Percentiles rank a stretch among this genome's conserved stretches.
phyloP scores from a whole-genome alignment of 1,140 invertebrate species.

The Drosophila mojavensis region DNA sequence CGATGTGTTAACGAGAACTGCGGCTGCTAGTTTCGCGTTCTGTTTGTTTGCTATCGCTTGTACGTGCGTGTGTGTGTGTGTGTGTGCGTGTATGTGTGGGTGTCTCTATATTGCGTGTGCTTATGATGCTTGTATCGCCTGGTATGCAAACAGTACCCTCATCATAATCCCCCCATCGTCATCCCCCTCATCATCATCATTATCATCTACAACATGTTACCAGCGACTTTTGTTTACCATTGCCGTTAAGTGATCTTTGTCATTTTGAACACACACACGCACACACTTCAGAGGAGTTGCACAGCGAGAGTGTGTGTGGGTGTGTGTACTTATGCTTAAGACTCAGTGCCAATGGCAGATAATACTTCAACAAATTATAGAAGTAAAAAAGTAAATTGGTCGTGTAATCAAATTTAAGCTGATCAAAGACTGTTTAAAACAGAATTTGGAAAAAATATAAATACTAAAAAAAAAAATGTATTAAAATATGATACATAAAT shows the following conservation, averaged over 20 bases:
- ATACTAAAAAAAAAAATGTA: too few species aligned
- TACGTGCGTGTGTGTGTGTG: slow-evolving; percentile 13
- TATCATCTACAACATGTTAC: slow-evolving; percentile 44
- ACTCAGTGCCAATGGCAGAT: slow-evolving; percentile 34
- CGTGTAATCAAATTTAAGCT: too few species aligned
- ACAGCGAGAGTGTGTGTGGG: slow-evolving; percentile 4
- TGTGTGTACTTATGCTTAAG: slow-evolving; percentile 1
- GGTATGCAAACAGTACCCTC: slow-evolving; percentile 66
- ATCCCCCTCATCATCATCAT: slow-evolving; percentile 14
- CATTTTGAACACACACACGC: slow-evolving; percentile 22
- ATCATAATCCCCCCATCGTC: slow-evolving; percentile 44
- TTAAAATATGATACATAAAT: too few species aligned
- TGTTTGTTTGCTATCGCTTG: slow-evolving; percentile 43
- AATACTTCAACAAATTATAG: slow-evolving; percentile 28
- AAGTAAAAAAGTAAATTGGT: background rate
- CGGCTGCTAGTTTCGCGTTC: slow-evolving; percentile 60
- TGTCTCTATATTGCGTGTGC: slow-evolving; percentile 1
- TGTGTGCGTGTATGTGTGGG: slow-evolving; percentile 1
- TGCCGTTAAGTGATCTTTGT: slow-evolving; percentile 71
- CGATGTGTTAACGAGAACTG: slow-evolving; percentile 48
- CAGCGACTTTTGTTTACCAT: slow-evolving; percentile 70
- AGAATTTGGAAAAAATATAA: too few species aligned
- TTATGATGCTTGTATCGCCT: slow-evolving; percentile 51
- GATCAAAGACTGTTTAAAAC: too few species aligned
- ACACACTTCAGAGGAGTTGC: slow-evolving; percentile 14